Evolutionary conservation across 2,113 vertebrate species (phyloP), one percentile per base, ranked within the genome.

Genomic region (Channa maculata): DNA sequence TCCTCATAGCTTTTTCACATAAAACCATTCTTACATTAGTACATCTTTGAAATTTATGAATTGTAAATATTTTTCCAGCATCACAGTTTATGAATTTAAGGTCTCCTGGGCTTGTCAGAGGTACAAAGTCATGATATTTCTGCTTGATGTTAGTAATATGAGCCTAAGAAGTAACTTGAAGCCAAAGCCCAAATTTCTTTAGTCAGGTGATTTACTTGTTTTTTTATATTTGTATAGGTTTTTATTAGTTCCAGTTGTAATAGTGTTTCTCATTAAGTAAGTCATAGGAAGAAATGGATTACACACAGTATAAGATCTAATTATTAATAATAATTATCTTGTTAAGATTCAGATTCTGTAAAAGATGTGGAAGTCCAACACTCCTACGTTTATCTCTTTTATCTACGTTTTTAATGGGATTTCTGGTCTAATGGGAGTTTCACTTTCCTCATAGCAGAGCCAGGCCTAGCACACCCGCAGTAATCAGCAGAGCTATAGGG

Each of bases 401-500:
- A 24, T 24, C 24, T 24, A 24, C 24, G 24, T 24, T 24, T 1
- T 1, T 24, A 1, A 24, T 24, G 24, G 24, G 24, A 24, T 24
- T 24, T 24, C 24, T 24, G 24, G 1, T 24, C 24, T 3, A 8
- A 41, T 12, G 5, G 14, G 75, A 4, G 41, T 24, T 12, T 75
- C 44, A 60, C 37, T 15, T 44, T 69, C 34, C 10, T 87, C 48
- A 86, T 7, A 79, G 60, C 57, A 60, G 24, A 15, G 59, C 7
- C 65, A 88, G 66, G 61, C 34, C 37, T 51, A 90, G 54, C 15
- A 71, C 6, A 24, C 15, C 74, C 3, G 67, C 1, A 43, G 64
- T 15, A 62, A 86, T 41, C 72, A 92, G 45, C 60, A 92, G 60
- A 77, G 43, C 90, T 91, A 4, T 0, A 80, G 12, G 41, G 4